phyloP scores from a whole-genome alignment of 2,113 vertebrate genomes.

The Tragelaphus buxtoni region DNA sequence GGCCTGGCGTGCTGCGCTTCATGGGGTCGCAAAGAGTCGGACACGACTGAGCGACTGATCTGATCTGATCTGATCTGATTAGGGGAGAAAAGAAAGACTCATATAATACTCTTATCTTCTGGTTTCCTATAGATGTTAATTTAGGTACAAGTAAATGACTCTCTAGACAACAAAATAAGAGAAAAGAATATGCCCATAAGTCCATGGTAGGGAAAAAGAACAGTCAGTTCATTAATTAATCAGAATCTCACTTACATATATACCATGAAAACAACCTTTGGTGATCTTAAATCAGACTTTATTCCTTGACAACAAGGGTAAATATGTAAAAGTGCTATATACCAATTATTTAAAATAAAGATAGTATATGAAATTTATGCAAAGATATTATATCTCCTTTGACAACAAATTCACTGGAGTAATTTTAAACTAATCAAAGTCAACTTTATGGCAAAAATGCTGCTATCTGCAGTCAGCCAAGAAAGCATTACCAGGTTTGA shows the following conservation, averaged over 20 bases:
- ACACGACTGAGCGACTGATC: no score
- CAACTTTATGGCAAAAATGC: neutral
- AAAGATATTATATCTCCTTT: neutral
- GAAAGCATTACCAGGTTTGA: neutral
- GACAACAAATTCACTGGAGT: neutral
- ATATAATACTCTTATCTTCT: slow-evolving; percentile 1
- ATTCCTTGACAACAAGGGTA: neutral
- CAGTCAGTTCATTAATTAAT: slow-evolving; percentile 11
- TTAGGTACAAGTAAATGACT: slow-evolving; percentile 44
- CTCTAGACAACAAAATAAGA: slow-evolving; percentile 2
- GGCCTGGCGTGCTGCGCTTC: no score
- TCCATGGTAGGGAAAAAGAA: neutral
- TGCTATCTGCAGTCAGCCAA: slow-evolving; percentile 17
- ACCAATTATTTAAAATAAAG: neutral
- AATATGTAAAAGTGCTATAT: neutral
- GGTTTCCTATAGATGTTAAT: neutral
- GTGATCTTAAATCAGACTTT: neutral
- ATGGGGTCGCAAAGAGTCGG: no score
- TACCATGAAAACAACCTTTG: neutral
- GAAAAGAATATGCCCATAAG: neutral
- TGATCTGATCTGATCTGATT: no score
- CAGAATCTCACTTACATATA: neutral
- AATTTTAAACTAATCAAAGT: slow-evolving; percentile 31
- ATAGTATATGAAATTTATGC: neutral
- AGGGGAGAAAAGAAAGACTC: neutral